Evolutionary conservation across 2,797 vertebrate species (phyloP).

Genomic region (Phataginus tetradactyla): DNA sequence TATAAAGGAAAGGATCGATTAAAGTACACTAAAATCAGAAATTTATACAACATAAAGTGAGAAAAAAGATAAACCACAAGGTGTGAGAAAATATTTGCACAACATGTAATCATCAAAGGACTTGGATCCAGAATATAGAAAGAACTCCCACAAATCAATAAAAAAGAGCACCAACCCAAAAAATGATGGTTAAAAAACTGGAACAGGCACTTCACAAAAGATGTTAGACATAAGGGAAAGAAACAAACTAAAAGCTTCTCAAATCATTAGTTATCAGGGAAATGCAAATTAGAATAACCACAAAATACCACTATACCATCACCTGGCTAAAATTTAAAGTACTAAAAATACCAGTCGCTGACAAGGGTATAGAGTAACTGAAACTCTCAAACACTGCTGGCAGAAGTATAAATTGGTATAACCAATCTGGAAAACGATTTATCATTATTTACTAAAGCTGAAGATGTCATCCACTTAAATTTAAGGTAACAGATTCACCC

Average conservation of each 20-base stretch:
- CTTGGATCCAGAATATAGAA: background rate
- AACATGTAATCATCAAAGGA: background rate
- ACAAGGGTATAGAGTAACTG: background rate
- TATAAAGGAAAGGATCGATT: background rate
- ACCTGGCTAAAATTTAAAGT: constrained; percentile 7
- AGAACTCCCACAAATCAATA: background rate
- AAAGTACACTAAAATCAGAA: background rate
- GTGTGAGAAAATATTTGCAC: constrained; percentile 7
- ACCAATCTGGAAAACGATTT: background rate
- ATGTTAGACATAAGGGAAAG: background rate
- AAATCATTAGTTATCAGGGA: background rate
- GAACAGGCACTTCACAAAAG: background rate
- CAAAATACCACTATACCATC: background rate
- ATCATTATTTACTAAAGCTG: background rate
- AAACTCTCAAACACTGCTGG: background rate
- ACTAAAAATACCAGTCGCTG: background rate
- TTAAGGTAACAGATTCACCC: background rate
- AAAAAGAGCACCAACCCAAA: background rate
- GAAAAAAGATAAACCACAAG: background rate
- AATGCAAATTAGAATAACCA: background rate
- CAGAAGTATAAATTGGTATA: background rate
- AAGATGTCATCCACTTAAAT: background rate
- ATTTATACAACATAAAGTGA: background rate
- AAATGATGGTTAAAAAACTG: background rate
- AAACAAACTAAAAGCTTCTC: background rate